These are phyloP conservation scores for Drosophila buzzatii DNA, from an alignment of 2,888 invertebrate genomes.

Conservation along the genomic window DNA sequence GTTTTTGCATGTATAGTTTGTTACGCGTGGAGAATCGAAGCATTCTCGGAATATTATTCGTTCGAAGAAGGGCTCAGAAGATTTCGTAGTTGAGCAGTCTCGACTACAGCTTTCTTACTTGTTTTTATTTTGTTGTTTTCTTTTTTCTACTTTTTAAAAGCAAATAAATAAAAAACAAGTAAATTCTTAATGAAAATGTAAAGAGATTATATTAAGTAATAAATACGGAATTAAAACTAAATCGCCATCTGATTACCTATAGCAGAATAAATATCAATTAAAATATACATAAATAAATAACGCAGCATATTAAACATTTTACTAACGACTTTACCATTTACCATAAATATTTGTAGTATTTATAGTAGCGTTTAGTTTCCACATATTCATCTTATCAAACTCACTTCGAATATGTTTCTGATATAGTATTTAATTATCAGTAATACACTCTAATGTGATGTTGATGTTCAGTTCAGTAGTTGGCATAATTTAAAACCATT, in stretches of 20 bases:
- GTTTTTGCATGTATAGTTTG: no score
- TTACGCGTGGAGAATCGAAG: no score
- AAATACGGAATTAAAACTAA: not conserved
- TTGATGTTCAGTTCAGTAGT: constrained; percentile 41
- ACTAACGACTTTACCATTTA: not conserved
- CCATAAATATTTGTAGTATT: not conserved
- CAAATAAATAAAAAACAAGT: not conserved
- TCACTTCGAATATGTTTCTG: constrained; percentile 11
- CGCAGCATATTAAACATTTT: not conserved
- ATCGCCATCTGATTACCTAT: no score
- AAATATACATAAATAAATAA: not conserved
- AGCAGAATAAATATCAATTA: not conserved
- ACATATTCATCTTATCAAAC: constrained; percentile 10
- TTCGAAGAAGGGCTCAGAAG: no score
- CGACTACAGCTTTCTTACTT: no score
- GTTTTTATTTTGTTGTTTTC: no score
- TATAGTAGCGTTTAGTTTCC: constrained; percentile 10
- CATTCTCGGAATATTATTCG: no score
- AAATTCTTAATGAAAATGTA: not conserved
- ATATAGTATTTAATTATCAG: constrained; percentile 6
- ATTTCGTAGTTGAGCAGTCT: no score
- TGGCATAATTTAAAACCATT: constrained; percentile 20
- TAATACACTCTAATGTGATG: constrained; percentile 15
- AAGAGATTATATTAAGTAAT: not conserved
- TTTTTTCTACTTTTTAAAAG: no score